Conservation (phyloP, 2,797 vertebrate species). For the Sebastes nivosus region DNA sequence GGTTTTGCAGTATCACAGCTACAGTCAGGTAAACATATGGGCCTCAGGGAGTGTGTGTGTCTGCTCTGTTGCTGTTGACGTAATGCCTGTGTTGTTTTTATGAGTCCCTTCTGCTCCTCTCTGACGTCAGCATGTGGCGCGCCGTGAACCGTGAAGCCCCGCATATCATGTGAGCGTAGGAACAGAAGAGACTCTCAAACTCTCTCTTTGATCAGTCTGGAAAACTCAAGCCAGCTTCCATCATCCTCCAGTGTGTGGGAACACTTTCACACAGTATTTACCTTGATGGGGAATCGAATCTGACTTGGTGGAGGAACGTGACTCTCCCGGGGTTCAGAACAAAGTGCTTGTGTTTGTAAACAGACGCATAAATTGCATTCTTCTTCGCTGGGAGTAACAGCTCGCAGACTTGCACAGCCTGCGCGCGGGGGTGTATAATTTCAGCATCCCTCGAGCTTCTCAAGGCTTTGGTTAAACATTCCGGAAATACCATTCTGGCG, state of each 20-base stretch:
- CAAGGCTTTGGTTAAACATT: conserved; percentile 74
- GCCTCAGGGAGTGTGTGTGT: conserved; percentile 21
- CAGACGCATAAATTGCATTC: conserved; percentile 74
- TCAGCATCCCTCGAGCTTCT: conserved; percentile 61
- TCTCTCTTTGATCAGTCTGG: conserved; percentile 64
- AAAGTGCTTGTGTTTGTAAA: conserved; percentile 78
- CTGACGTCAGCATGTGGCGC: conserved; percentile 60
- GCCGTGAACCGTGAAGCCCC: conserved; percentile 46
- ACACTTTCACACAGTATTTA: conserved; percentile 64
- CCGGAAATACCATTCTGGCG: conserved; percentile 71
- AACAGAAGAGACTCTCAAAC: conserved; percentile 51
- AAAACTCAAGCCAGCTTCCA: conserved; percentile 59
- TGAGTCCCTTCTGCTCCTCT: conserved; percentile 39
- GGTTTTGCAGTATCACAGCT: neutral
- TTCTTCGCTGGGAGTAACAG: conserved; percentile 59
- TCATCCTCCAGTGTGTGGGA: conserved; percentile 51
- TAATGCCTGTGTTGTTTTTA: conserved; percentile 57
- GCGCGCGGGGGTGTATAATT: conserved; percentile 59
- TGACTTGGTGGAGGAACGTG: conserved; percentile 63
- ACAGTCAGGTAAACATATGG: conserved; percentile 26
- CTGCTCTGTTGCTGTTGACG: conserved; percentile 32
- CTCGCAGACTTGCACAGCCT: conserved; percentile 55
- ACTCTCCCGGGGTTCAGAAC: conserved; percentile 69
- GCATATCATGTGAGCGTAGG: conserved; percentile 48
- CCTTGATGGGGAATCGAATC: conserved; percentile 68